Conservation (phyloP, 2,888 invertebrate genomes). For the Sturmia bella region DNA sequence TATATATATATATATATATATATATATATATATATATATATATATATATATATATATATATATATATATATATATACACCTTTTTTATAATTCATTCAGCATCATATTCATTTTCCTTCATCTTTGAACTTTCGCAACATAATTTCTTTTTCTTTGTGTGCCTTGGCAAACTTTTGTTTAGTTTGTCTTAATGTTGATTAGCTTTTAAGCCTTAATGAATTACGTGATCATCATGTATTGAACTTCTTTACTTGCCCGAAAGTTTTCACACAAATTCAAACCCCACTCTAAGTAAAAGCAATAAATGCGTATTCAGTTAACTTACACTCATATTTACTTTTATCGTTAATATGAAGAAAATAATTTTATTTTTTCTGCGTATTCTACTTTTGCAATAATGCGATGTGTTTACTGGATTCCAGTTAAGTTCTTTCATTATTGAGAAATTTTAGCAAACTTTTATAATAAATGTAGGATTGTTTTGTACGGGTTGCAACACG, state of each 20-base stretch:
- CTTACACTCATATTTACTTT: neutral
- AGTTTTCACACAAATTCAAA: neutral
- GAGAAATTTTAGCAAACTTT: conserved; percentile 61
- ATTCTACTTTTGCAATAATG: conserved; percentile 50
- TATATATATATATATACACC: too few relatives aligned
- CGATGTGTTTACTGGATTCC: conserved; percentile 58
- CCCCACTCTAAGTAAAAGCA: too few relatives aligned
- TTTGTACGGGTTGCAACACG: neutral
- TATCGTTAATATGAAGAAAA: neutral
- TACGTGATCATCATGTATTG: conserved; percentile 63
- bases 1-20: too few relatives aligned
- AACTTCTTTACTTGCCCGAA: neutral
- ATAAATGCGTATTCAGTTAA: neutral
- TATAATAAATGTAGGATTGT: conserved; percentile 59
- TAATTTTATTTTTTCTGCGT: conserved; percentile 10
- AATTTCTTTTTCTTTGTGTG: neutral
- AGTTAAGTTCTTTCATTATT: conserved; percentile 63
- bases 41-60: too few relatives aligned
- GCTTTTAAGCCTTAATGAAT: conserved; percentile 70
- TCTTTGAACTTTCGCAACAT: too few relatives aligned
- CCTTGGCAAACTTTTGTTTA: conserved; percentile 31
- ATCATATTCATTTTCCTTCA: too few relatives aligned
- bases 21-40: too few relatives aligned
- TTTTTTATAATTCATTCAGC: too few relatives aligned
- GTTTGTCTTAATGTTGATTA: conserved; percentile 65